Evolutionary conservation across 2,113 vertebrate genomes (phyloP).

Genomic region (Probosciger aterrimus): DNA sequence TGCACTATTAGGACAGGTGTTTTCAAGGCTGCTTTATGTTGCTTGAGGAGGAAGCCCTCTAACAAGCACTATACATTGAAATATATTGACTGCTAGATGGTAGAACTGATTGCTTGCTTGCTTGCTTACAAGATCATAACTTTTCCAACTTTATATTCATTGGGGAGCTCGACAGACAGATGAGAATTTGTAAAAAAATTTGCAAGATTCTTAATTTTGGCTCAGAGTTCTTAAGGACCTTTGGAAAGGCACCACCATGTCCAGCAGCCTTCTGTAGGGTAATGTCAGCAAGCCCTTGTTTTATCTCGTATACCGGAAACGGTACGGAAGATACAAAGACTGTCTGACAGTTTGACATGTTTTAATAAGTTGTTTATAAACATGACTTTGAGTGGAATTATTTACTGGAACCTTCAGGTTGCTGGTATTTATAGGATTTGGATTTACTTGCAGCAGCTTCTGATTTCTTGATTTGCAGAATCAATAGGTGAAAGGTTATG

Average conservation of each 20-base stretch:
- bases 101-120: neutral
- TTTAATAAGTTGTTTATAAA: slow-evolving; percentile 35
- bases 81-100: neutral
- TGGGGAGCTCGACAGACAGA: neutral
- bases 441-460: slow-evolving; percentile 10
- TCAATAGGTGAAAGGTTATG: neutral
- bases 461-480: slow-evolving; percentile 10
- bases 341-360: neutral
- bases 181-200: neutral
- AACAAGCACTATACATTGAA: neutral
- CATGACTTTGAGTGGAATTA: neutral
- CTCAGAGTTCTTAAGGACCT: neutral
- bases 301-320: neutral
- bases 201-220: neutral
- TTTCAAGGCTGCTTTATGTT: neutral
- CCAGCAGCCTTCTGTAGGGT: neutral
- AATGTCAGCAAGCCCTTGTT: neutral
- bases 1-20: neutral
- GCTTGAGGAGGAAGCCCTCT: neutral
- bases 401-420: slow-evolving; percentile 17
- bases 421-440: slow-evolving; percentile 20
- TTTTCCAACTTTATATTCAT: neutral
- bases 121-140: neutral
- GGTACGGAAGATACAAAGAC: neutral
- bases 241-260: neutral